Base-by-base conservation (phyloP, 2,113 vertebrate species). In the Mastomys natalensis region DNA sequence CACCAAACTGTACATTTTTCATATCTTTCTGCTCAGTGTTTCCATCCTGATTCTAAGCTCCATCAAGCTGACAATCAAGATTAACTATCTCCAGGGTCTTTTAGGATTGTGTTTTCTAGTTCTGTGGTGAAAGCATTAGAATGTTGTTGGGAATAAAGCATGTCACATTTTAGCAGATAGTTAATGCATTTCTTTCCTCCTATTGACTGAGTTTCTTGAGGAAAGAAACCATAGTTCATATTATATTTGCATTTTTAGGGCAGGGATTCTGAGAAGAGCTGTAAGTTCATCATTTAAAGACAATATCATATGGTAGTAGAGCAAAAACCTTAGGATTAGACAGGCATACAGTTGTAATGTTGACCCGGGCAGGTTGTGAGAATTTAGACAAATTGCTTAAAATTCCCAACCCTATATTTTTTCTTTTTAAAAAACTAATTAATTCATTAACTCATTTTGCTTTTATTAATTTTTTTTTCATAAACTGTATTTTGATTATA, bases 191-290 rank as follows among this genome's bases (percentile, higher is more conserved):
- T 29, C n/a, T 85, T 15, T 92, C 68, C 10, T 89, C 22, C 73
- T 11, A n/a, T 45, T 53, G 70, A 76, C 76, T 55, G n/a, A 80
- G 86, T 77, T 92, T 85, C 76, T 92, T 22, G 26, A 93, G 74
- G 24, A 24, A 40, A 13, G 0, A 31, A 55, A 45, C 15, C 58
- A 37, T 6, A 37, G 84, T 55, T 76, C 40, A 26, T 80, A 48
- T 74, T 6, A 60, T 62, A 29, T 91, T 77, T 91, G n/a, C 66
- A 29, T 78, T 77, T 58, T 70, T 2, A 90, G 88, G 58, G 15
- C 40, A 64, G 19, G 82, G 22, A 7, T 37, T n/a, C 29, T 76
- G 40, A 48, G 82, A 92, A 78, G 29, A 51, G 31, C 26, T 11
- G 7, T 19, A 45, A 88, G 26, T 48, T 37, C 48, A 58, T 11